Evolutionary conservation across 2,888 invertebrate genomes (phyloP).

Genomic region (Hirudinaria manillensis): DNA sequence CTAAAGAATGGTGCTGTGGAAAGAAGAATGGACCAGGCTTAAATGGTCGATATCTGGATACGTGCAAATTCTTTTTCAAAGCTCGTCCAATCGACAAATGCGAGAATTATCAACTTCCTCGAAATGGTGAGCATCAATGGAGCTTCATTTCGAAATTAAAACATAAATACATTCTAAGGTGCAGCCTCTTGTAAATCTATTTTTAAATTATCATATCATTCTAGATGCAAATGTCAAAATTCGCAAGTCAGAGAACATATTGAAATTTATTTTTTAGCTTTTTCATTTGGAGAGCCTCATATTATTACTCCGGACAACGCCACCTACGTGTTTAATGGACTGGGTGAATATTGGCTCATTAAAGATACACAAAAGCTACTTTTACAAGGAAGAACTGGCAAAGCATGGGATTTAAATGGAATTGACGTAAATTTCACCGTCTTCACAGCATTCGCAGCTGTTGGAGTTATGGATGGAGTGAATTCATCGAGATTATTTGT

Average conservation of each 20-base stretch:
- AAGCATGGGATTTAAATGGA: background rate
- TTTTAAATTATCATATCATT: background rate
- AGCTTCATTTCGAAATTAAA: background rate
- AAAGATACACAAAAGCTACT: background rate
- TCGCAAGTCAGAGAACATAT: background rate
- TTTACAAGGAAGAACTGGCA: slow-evolving; percentile 22
- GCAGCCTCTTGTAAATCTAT: background rate
- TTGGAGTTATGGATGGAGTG: background rate
- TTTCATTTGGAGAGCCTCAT: slow-evolving; percentile 25
- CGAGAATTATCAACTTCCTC: slow-evolving; percentile 21
- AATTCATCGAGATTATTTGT: slow-evolving; percentile 21
- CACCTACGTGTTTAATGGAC: slow-evolving; percentile 21
- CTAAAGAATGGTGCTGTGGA: slow-evolving; percentile 30
- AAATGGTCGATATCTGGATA: background rate
- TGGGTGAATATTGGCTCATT: slow-evolving; percentile 23
- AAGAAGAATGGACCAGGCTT: background rate
- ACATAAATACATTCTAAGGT: background rate
- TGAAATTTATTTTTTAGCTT: slow-evolving; percentile 3
- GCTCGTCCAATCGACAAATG: slow-evolving; percentile 29
- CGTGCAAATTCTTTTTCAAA: slow-evolving; percentile 19
- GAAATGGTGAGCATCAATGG: background rate
- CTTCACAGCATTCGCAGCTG: slow-evolving; percentile 28
- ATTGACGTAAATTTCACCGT: background rate
- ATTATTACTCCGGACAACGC: slow-evolving; percentile 21
- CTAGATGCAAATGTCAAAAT: background rate